These are phyloP conservation scores for Nannospalax galili DNA, from an alignment of 2,113 vertebrate genomes.

Conservation along the genomic window DNA sequence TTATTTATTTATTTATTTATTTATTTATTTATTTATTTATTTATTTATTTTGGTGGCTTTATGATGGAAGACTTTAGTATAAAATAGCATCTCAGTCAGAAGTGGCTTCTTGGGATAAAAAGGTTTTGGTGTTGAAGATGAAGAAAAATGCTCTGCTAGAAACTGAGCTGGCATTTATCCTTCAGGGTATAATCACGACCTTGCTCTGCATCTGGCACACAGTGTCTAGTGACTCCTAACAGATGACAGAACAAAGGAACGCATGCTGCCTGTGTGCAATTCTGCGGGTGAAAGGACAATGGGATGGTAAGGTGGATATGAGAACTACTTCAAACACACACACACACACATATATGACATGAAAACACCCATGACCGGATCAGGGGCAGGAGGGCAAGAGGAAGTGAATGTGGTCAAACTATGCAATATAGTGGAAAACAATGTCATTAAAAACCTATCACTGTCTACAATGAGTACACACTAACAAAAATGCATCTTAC, in stretches of 20 bases:
- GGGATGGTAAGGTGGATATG: neutral
- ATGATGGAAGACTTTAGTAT: neutral
- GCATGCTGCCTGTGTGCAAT: accelerated
- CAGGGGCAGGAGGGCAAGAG: neutral
- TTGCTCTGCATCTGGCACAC: neutral
- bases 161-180: neutral
- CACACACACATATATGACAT: neutral
- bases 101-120: neutral
- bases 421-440: neutral
- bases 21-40: too few species aligned
- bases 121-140: neutral
- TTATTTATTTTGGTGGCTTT: neutral
- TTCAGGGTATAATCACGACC: neutral
- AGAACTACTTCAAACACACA: neutral
- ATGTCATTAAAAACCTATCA: neutral
- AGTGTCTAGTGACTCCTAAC: neutral
- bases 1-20: too few species aligned
- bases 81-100: neutral
- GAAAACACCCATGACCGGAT: neutral
- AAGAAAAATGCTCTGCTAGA: neutral
- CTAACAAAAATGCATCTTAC: neutral
- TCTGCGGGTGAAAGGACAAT: neutral
- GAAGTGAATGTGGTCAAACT: neutral
- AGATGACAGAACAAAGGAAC: neutral
- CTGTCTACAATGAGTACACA: neutral